These are phyloP conservation scores for Parambassis ranga DNA, from an alignment of 2,797 vertebrate genomes.

Conservation along the genomic window DNA sequence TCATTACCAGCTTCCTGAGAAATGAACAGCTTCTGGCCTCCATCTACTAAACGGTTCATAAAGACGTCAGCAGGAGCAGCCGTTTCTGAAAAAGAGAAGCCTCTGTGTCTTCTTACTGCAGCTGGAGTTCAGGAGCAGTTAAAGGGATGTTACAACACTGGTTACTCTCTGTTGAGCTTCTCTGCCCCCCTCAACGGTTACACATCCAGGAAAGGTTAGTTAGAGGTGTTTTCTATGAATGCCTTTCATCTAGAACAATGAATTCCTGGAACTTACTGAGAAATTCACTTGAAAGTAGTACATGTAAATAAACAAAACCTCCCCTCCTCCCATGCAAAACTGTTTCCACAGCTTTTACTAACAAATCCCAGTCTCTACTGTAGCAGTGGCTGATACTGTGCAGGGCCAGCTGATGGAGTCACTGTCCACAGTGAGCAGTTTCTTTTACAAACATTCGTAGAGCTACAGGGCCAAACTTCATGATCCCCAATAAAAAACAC, in stretches of 20 bases:
- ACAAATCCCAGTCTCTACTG: too few relatives aligned
- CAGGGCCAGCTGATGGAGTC: too few relatives aligned
- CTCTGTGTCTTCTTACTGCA: neutral
- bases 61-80: constrained; percentile 6
- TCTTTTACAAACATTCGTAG: too few relatives aligned
- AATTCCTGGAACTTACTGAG: too few relatives aligned
- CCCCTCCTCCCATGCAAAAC: too few relatives aligned
- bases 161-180: neutral
- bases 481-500: too few relatives aligned
- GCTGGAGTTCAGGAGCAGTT: neutral
- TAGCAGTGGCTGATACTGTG: too few relatives aligned
- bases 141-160: neutral
- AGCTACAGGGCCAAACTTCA: too few relatives aligned
- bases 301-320: too few relatives aligned
- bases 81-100: neutral
- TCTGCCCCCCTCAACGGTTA: neutral
- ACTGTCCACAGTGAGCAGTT: too few relatives aligned
- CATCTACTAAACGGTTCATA: neutral
- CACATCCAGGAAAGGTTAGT: neutral
- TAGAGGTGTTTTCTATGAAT: neutral
- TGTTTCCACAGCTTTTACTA: too few relatives aligned
- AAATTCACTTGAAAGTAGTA: too few relatives aligned
- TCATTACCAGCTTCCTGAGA: constrained; percentile 7
- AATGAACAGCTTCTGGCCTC: neutral
- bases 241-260: neutral